Base-by-base conservation (phyloP, 2,888 invertebrate species). In the Bombyx huttoni region DNA sequence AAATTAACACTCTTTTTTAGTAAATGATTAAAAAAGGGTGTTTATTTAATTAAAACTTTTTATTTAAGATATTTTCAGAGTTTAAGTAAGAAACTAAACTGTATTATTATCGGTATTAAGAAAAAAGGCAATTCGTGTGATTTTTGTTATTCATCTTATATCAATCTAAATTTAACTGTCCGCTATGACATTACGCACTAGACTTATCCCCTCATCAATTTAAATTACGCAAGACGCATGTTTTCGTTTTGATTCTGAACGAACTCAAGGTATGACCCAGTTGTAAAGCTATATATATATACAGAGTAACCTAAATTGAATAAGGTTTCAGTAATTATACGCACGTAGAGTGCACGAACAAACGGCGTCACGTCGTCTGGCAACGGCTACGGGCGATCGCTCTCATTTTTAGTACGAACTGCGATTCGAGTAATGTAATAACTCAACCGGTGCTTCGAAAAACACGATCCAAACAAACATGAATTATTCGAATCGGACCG, bases 361-460 rank as follows among this genome's bases (percentile, higher is more conserved):
- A 40, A 40, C 40, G 53, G 53, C 53, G 53, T 51, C 53, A 50
- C 49, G 34, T 51, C 40, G 56, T 56, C 56, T 56, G 54, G 53
- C 49, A 24, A 24, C 45, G 52, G 7, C 8, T 12, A 40, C 40
- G 12, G 9, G 2, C 40, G 40, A 12, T 40, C 40, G 40, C 40
- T 40, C 40, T 40, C 24, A 24, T 24, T 24, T 24, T 40, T 40
- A 40, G 9, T 40, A 12, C 40, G 40, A 12, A 40, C 40, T 40
- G 12, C 40, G 40, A 40, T 12, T 24, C 5, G 24, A 24, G 24
- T n/a, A 24, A 24, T 40, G 5, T 40, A 40, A 12, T 40, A 40
- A 1, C 40, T 40, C 40, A 40, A 40, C 40, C 40, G 12, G 40
- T 40, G 40, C 40, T 1, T 40, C 40, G 40, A n/a, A 34, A 13